Percentiles rank a stretch among this genome's conserved stretches.
Conservation (phyloP, 2,888 invertebrate species). For the Poecilobothrus nobilitatus region DNA sequence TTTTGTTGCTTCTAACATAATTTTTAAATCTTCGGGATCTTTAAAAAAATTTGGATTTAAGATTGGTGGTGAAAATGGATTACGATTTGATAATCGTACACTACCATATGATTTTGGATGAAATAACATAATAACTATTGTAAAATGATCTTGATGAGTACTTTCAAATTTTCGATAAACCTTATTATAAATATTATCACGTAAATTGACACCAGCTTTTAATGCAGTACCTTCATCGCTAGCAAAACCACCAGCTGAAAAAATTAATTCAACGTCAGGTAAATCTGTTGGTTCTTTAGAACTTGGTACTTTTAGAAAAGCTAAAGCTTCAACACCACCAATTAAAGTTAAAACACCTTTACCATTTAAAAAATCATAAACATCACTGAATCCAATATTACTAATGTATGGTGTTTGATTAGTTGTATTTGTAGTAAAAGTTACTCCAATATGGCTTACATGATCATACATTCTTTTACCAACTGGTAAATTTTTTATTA, state of each 20-base stretch:
- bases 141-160: slow-evolving; percentile 48
- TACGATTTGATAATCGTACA: slow-evolving; percentile 55
- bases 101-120: slow-evolving; percentile 65
- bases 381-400: slow-evolving; percentile 13
- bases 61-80: slow-evolving; percentile 67
- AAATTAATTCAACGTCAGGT: slow-evolving; percentile 55
- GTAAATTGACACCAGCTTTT: slow-evolving; percentile 47
- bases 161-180: slow-evolving; percentile 48
- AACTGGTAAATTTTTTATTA: slow-evolving; percentile 55
- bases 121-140: slow-evolving; percentile 56
- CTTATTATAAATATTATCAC: slow-evolving; percentile 45
- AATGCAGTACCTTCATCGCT: slow-evolving; percentile 48
- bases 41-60: slow-evolving; percentile 73
- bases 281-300: slow-evolving; percentile 50
- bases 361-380: slow-evolving; percentile 30
- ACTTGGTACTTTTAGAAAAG: slow-evolving; percentile 49
- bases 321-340: slow-evolving; percentile 55
- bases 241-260: slow-evolving; percentile 50
- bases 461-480: slow-evolving; percentile 54
- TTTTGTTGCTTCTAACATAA: slow-evolving; percentile 54
- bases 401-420: slow-evolving; percentile 16
- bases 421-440: slow-evolving; percentile 24
- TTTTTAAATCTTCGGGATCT: slow-evolving; percentile 54
- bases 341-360: slow-evolving; percentile 48
- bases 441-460: slow-evolving; percentile 26